Conservation (phyloP, 2,888 invertebrate species). For the Leptinotarsa haldemani region DNA sequence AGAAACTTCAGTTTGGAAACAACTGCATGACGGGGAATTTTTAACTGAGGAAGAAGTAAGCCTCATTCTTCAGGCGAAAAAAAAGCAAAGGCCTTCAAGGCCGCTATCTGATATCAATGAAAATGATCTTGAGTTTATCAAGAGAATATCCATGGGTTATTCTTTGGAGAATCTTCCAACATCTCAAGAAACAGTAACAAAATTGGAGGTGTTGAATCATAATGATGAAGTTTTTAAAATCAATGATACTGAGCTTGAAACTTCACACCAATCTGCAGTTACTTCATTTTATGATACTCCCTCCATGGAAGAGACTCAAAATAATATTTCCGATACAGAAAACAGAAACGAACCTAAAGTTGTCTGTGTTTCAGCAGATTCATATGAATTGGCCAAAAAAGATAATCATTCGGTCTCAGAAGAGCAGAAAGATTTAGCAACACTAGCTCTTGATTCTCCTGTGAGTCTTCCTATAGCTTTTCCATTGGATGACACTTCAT, state of each 20-base stretch:
- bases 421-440: neutral
- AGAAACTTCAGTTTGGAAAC: neutral
- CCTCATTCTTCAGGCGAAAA: slow-evolving; percentile 36
- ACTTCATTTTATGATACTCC: too few species aligned
- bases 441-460: neutral
- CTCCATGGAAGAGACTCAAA: too few species aligned
- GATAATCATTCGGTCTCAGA: neutral
- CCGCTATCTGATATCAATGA: slow-evolving; percentile 56
- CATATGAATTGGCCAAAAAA: neutral
- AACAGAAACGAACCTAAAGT: too few species aligned
- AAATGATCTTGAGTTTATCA: slow-evolving; percentile 54
- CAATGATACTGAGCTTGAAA: too few species aligned
- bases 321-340: too few species aligned
- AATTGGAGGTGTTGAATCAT: too few species aligned
- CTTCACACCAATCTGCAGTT: too few species aligned
- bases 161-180: slow-evolving; percentile 20
- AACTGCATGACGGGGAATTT: neutral
- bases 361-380: neutral
- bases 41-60: slow-evolving; percentile 44
- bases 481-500: neutral
- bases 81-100: slow-evolving; percentile 38
- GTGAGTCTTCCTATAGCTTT: neutral
- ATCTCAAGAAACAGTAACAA: neutral
- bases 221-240: too few species aligned
- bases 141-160: slow-evolving; percentile 49